These are phyloP conservation scores for Diachasmimorpha longicaudata DNA, from an alignment of 1,140 invertebrate species.

Conservation along the genomic window DNA sequence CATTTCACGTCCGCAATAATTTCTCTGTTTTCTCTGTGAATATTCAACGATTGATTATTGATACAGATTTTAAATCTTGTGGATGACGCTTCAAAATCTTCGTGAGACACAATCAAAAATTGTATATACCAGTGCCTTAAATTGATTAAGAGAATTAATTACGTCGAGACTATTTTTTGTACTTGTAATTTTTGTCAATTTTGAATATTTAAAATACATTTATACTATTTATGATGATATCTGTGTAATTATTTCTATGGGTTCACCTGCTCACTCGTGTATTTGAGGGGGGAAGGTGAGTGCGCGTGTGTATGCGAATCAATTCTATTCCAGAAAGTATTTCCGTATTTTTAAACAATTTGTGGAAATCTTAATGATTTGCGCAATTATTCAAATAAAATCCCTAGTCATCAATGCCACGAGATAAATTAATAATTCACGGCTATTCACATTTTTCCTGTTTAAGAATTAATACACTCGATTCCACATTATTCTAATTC, in stretches of 20 bases:
- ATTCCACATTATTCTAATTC: not conserved
- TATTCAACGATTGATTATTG: slow-evolving; percentile 6
- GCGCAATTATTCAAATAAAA: too few species aligned
- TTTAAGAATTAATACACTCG: too few species aligned
- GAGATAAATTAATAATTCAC: too few species aligned
- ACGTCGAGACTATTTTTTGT: slow-evolving; percentile 49
- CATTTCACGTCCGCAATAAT: not conserved
- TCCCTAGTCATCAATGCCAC: too few species aligned
- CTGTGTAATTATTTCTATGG: not conserved
- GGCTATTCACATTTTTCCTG: too few species aligned
- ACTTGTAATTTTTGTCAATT: slow-evolving; percentile 48
- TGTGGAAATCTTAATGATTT: too few species aligned
- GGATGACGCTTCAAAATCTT: not conserved
- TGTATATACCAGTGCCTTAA: slow-evolving; percentile 56
- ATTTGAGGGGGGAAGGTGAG: too few species aligned
- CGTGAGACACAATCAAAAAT: slow-evolving; percentile 26
- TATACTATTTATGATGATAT: slow-evolving; percentile 44
- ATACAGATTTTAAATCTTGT: not conserved
- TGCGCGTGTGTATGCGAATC: not conserved
- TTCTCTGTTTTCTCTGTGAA: not conserved
- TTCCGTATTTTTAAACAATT: too few species aligned
- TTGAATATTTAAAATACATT: slow-evolving; percentile 54
- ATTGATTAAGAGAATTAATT: slow-evolving; percentile 35
- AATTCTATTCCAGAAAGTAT: too few species aligned
- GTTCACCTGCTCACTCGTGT: not conserved